Conservation (phyloP, 2,113 vertebrate genomes). For the Tachysurus vachellii region DNA sequence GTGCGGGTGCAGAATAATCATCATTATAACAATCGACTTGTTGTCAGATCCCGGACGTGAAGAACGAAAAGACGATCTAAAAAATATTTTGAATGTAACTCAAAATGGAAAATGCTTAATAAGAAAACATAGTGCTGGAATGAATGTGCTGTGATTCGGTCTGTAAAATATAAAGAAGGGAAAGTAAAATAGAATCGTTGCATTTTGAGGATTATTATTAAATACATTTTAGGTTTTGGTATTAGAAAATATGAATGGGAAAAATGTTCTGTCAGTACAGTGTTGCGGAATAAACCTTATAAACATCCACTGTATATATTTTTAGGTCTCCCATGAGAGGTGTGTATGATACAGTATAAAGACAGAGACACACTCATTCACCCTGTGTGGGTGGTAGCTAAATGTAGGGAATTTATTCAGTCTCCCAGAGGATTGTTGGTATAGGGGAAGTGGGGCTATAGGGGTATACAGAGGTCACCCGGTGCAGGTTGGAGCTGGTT, state of each 20-base stretch:
- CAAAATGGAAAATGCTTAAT: not conserved
- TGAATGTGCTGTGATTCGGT: not conserved
- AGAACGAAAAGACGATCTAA: not conserved
- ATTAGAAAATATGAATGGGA: not conserved
- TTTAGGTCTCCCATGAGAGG: not conserved
- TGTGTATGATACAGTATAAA: not conserved
- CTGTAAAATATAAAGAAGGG: not conserved
- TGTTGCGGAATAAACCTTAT: not conserved
- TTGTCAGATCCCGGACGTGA: not conserved
- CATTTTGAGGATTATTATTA: not conserved
- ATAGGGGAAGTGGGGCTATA: not conserved
- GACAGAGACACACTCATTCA: not conserved
- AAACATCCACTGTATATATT: not conserved
- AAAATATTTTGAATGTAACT: not conserved
- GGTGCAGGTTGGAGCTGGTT: conserved; percentile 7
- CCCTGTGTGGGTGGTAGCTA: conserved; percentile 27
- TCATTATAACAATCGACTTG: not conserved
- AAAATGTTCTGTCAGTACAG: not conserved
- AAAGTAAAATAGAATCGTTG: not conserved
- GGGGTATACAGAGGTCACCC: conserved; percentile 11
- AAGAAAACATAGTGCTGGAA: not conserved
- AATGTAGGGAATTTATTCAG: conserved; percentile 4
- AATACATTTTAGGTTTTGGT: not conserved
- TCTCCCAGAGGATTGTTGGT: not conserved
- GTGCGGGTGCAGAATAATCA: not conserved